Conservation (phyloP, 2,113 vertebrate genomes). For the Dipodomys stephensi region DNA sequence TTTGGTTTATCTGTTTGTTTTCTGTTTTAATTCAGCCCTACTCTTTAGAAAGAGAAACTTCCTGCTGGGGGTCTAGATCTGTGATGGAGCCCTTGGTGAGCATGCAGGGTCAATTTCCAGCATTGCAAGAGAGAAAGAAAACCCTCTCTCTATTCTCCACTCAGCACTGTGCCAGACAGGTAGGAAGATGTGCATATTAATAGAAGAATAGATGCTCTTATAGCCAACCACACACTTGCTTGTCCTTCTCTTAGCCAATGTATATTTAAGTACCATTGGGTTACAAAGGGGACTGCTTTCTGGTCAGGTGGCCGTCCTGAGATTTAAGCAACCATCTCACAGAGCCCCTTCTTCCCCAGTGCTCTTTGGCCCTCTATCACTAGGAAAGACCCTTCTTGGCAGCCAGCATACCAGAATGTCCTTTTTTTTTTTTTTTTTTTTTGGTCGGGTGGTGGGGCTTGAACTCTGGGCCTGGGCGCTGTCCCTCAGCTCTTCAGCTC, state of each 20-base stretch:
- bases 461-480: too few relatives aligned
- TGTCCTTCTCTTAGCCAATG: not conserved
- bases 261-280: not conserved
- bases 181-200: not conserved
- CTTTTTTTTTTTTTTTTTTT: too few relatives aligned
- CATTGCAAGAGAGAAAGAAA: not conserved
- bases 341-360: not conserved
- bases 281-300: not conserved
- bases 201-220: not conserved
- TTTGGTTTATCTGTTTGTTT: not conserved
- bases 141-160: not conserved
- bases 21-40: constrained; percentile 10
- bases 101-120: not conserved
- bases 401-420: not conserved
- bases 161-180: not conserved
- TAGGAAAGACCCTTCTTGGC: not conserved
- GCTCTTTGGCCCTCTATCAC: not conserved
- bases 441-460: too few relatives aligned
- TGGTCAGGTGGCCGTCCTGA: not conserved
- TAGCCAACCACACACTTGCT: not conserved
- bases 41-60: not conserved
- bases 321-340: not conserved
- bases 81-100: not conserved
- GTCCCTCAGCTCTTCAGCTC: too few relatives aligned
- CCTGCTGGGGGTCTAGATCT: not conserved